These are phyloP conservation scores for Gambusia yucatana DNA, from an alignment of 2,797 vertebrate species.

Conservation along the genomic window DNA sequence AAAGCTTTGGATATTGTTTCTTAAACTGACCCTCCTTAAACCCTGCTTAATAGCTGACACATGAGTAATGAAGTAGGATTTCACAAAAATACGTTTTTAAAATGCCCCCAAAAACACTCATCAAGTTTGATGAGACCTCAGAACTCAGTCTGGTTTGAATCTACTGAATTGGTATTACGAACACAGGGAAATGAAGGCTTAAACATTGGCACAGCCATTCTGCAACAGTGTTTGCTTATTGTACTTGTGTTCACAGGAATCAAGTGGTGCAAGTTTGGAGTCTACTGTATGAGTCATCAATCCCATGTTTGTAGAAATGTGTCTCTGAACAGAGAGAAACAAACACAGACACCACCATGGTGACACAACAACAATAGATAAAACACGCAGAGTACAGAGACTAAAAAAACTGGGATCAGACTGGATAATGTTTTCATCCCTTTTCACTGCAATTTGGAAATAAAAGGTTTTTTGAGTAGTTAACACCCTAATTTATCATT, in stretches of 20 bases:
- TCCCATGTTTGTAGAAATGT: constrained; percentile 46
- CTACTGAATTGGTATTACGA: not conserved
- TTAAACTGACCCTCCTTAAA: not conserved
- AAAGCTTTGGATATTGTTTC: not conserved
- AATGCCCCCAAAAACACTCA: not conserved
- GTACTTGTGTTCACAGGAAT: constrained; percentile 36
- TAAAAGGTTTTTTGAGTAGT: not conserved
- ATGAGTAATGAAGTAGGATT: not conserved
- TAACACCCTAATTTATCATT: not conserved
- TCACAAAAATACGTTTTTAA: not conserved
- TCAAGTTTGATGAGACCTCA: not conserved
- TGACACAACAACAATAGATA: constrained; percentile 54
- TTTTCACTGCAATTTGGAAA: constrained; percentile 18
- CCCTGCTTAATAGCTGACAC: not conserved
- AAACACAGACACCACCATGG: constrained; percentile 55
- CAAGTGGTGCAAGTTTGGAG: constrained; percentile 28
- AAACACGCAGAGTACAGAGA: constrained; percentile 13
- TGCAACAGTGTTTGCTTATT: constrained; percentile 7
- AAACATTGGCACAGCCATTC: constrained; percentile 5
- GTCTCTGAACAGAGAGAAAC: constrained; percentile 32
- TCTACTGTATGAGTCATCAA: constrained; percentile 46
- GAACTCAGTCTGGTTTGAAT: not conserved
- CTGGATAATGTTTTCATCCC: constrained; percentile 22
- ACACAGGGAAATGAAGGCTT: not conserved
- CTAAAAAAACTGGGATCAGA: constrained; percentile 12